phyloP scores from a whole-genome alignment of 2,797 vertebrate genomes.

The Cryptoprocta ferox region DNA sequence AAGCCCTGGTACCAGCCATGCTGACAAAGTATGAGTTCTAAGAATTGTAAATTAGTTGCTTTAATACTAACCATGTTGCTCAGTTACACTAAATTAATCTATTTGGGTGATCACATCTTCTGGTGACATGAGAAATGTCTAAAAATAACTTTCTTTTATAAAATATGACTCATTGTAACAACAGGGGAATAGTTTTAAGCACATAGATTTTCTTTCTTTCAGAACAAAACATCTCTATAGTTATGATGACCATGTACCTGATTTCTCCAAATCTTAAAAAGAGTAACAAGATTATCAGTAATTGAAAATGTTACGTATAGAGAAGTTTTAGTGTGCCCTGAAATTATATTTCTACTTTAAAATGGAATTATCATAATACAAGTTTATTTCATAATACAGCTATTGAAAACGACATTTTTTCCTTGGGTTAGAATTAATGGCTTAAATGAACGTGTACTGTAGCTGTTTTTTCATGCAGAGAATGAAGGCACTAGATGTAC shows the following conservation, averaged over 20 bases:
- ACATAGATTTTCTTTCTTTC: slow-evolving; percentile 46
- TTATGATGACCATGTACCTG: slow-evolving; percentile 16
- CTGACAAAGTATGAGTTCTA: slow-evolving; percentile 13
- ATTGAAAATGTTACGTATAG: slow-evolving; percentile 56
- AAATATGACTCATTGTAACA: slow-evolving; percentile 48
- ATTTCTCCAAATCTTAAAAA: slow-evolving; percentile 58
- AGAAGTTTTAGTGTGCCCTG: slow-evolving; percentile 57
- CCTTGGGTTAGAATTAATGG: slow-evolving; percentile 41
- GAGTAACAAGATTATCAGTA: slow-evolving; percentile 38
- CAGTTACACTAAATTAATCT: slow-evolving; percentile 21
- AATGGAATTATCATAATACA: slow-evolving; percentile 54
- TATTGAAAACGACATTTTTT: slow-evolving; percentile 50
- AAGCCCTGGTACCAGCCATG: not conserved
- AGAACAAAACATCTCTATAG: slow-evolving; percentile 2
- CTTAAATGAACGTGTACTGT: not conserved
- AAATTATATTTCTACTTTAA: slow-evolving; percentile 70
- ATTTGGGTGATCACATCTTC: not conserved
- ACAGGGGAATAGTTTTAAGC: slow-evolving; percentile 12
- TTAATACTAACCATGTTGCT: slow-evolving; percentile 22
- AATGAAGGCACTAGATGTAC: slow-evolving; percentile 19
- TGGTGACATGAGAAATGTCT: slow-evolving; percentile 10
- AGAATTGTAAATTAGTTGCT: slow-evolving; percentile 36
- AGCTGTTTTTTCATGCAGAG: slow-evolving; percentile 45
- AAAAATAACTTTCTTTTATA: slow-evolving; percentile 38
- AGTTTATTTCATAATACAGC: slow-evolving; percentile 60